Percentiles rank a stretch among this genome's conserved stretches.
Conservation (phyloP, 2,113 vertebrate genomes). For the Corythornis cristatus region DNA sequence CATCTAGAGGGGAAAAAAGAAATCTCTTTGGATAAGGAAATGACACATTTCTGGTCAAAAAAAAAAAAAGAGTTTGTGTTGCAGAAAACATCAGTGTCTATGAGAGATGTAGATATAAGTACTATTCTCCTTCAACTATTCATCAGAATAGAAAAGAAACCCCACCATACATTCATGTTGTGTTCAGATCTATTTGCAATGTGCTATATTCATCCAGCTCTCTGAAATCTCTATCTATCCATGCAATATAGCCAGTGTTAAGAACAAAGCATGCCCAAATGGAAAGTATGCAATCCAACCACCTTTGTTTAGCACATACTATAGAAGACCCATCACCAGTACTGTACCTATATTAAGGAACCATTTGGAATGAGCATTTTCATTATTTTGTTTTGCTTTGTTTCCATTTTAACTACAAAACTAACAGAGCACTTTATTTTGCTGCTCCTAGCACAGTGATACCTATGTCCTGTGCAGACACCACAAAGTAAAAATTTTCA, state of each 20-base stretch:
- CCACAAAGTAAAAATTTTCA: neutral
- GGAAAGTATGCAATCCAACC: constrained; percentile 64
- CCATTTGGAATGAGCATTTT: constrained; percentile 81
- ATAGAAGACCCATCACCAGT: constrained; percentile 73
- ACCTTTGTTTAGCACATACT: constrained; percentile 63
- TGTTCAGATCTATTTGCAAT: constrained; percentile 76
- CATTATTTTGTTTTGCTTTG: neutral
- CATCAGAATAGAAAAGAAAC: neutral
- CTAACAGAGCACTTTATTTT: neutral
- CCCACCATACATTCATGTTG: neutral
- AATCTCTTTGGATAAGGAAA: neutral
- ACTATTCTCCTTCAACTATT: neutral
- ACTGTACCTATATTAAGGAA: constrained; percentile 60
- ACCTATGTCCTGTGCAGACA: neutral
- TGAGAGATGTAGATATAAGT: neutral
- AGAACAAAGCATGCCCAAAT: constrained; percentile 76
- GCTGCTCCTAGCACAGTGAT: neutral
- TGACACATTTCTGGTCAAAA: neutral
- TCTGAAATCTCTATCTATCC: constrained; percentile 47
- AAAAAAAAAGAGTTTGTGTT: neutral
- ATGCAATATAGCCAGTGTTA: constrained; percentile 71
- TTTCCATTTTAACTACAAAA: neutral
- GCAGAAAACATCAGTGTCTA: neutral
- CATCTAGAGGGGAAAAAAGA: neutral
- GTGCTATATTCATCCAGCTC: constrained; percentile 14